Evolutionary conservation across 2,113 vertebrate species (phyloP).

Genomic region (Cyphomyrus plagiostoma): DNA sequence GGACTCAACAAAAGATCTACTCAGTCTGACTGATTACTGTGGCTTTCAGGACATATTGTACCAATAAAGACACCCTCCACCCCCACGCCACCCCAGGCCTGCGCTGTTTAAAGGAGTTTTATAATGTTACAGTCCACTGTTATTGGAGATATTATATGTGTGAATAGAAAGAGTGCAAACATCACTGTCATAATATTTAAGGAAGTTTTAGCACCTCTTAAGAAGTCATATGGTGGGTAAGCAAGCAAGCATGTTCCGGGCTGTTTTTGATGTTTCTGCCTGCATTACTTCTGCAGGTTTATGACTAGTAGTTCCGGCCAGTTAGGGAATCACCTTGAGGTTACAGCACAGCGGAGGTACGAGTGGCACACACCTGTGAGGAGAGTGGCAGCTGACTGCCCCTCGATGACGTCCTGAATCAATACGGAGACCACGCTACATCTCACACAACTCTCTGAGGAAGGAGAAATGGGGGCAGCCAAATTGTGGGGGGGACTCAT

Average conservation of each 20-base stretch:
- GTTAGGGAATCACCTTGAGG: background rate
- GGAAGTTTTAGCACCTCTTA: background rate
- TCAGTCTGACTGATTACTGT: background rate
- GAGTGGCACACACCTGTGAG: background rate
- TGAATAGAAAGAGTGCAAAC: background rate
- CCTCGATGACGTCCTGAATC: constrained; percentile 26
- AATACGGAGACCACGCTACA: constrained; percentile 25
- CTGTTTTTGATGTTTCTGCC: background rate
- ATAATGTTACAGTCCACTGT: background rate
- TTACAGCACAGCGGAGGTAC: background rate
- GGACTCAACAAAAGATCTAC: background rate
- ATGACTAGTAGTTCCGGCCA: background rate
- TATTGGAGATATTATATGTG: background rate
- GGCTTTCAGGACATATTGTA: background rate
- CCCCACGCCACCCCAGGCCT: background rate
- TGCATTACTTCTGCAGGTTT: background rate
- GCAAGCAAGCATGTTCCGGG: background rate
- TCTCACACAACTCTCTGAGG: background rate
- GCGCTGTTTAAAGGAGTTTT: background rate
- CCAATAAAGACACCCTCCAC: background rate
- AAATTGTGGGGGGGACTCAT: no score
- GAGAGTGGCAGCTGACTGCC: constrained; percentile 19
- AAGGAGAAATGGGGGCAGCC: background rate
- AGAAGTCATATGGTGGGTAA: background rate
- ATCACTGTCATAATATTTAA: background rate